These are phyloP conservation scores for Perca fluviatilis DNA, from an alignment of 2,113 vertebrate genomes.

Conservation along the genomic window DNA sequence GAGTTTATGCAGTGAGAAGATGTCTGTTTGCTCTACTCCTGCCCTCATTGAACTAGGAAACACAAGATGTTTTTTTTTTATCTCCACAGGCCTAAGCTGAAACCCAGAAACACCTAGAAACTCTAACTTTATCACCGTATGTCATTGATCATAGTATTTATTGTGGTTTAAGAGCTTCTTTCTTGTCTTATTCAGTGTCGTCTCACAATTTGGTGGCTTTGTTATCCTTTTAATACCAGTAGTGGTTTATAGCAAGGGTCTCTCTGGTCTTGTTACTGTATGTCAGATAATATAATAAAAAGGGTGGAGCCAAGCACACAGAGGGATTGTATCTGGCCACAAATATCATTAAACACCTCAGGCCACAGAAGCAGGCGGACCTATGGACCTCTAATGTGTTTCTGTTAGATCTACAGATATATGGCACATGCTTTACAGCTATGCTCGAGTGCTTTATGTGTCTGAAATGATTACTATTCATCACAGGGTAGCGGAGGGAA, in stretches of 20 bases:
- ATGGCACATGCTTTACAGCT: slow-evolving; percentile 6
- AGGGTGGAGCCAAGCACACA: slow-evolving; percentile 26
- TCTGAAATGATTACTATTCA: slow-evolving; percentile 58
- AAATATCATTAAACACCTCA: slow-evolving; percentile 60
- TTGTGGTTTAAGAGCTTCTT: background rate
- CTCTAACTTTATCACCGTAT: background rate
- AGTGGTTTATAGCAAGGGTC: slow-evolving; percentile 16
- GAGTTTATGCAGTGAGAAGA: background rate
- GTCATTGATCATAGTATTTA: background rate
- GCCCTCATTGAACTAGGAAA: background rate
- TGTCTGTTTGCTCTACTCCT: background rate
- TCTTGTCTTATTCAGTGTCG: background rate
- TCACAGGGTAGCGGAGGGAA: slow-evolving; percentile 22
- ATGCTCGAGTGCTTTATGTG: slow-evolving; percentile 42
- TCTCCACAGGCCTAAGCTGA: background rate
- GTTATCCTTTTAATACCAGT: slow-evolving; percentile 7
- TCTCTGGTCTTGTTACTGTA: slow-evolving; percentile 53
- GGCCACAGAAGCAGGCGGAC: slow-evolving; percentile 43
- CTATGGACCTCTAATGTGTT: slow-evolving; percentile 47
- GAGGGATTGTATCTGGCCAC: slow-evolving; percentile 33
- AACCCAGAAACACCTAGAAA: background rate
- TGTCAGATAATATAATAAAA: slow-evolving; percentile 55
- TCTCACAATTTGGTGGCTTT: background rate
- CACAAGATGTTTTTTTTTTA: background rate
- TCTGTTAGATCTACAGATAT: slow-evolving; percentile 39